Percentiles rank a stretch among this genome's conserved stretches.
Evolutionary conservation across 2,888 invertebrate genomes (phyloP).

Genomic region (Tachystola acroxantha): DNA sequence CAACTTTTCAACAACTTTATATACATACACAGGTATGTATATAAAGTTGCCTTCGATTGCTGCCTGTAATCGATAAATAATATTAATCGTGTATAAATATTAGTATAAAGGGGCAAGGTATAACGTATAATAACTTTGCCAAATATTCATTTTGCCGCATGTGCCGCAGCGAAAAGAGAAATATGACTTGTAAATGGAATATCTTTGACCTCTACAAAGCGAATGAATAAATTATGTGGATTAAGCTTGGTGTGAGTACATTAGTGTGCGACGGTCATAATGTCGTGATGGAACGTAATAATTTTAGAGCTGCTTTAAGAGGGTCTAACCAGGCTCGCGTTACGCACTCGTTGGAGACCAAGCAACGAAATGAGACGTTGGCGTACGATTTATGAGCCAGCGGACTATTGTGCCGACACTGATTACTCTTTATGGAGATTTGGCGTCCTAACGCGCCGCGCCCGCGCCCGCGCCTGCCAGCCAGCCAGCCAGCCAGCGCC

Average conservation of each 20-base stretch:
- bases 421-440: constrained; percentile 73
- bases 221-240: constrained; percentile 1
- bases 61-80: no score
- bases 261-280: neutral
- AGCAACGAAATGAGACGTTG: constrained; percentile 43
- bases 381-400: constrained; percentile 55
- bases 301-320: constrained; percentile 12
- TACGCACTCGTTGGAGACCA: constrained; percentile 14
- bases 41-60: no score
- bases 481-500: no score
- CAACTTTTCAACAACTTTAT: no score
- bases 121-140: no score
- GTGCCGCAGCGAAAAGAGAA: neutral
- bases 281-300: constrained; percentile 8
- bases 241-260: neutral
- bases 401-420: constrained; percentile 63
- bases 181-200: neutral
- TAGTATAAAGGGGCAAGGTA: no score
- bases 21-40: no score
- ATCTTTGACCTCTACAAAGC: neutral
- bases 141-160: no score
- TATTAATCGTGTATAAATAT: no score
- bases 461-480: no score
- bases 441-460: constrained; percentile 55
- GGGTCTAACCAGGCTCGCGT: constrained; percentile 8